Evolutionary conservation across 2,888 invertebrate species (phyloP).

Genomic region (Auanema freiburgensis): DNA sequence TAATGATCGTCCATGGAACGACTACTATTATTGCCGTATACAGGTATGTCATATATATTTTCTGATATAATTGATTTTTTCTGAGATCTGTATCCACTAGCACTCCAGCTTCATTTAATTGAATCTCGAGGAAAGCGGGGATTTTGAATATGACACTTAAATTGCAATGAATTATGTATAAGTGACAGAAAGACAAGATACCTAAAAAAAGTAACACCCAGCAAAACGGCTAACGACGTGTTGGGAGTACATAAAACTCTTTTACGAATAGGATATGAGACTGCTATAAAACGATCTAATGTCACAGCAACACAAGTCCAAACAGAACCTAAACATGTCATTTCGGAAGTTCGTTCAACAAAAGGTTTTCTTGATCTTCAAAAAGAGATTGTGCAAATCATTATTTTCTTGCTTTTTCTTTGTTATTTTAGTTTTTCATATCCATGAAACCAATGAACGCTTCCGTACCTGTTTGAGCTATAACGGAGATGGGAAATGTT

Average conservation of each 20-base stretch:
- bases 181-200: slow-evolving; percentile 1
- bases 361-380: neutral
- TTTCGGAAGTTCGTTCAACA: neutral
- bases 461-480: slow-evolving; percentile 45
- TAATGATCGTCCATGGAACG: slow-evolving; percentile 59
- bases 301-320: slow-evolving; percentile 63
- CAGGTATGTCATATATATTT: slow-evolving; percentile 49
- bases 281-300: slow-evolving; percentile 59
- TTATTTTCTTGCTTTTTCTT: slow-evolving; percentile 1
- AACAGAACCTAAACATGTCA: slow-evolving; percentile 41
- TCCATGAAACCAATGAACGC: neutral
- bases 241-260: slow-evolving; percentile 53
- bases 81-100: slow-evolving; percentile 46
- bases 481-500: slow-evolving; percentile 54
- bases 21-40: slow-evolving; percentile 52
- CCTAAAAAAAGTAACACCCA: slow-evolving; percentile 47
- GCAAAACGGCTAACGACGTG: slow-evolving; percentile 36
- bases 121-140: slow-evolving; percentile 54
- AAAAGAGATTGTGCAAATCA: neutral
- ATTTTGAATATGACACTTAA: slow-evolving; percentile 56
- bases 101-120: slow-evolving; percentile 40
- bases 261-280: slow-evolving; percentile 52
- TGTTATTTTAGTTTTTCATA: neutral
- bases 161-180: neutral
- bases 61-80: slow-evolving; percentile 45